Evolutionary conservation across 2,888 invertebrate genomes (phyloP).

Genomic region (Erebia ligea): DNA sequence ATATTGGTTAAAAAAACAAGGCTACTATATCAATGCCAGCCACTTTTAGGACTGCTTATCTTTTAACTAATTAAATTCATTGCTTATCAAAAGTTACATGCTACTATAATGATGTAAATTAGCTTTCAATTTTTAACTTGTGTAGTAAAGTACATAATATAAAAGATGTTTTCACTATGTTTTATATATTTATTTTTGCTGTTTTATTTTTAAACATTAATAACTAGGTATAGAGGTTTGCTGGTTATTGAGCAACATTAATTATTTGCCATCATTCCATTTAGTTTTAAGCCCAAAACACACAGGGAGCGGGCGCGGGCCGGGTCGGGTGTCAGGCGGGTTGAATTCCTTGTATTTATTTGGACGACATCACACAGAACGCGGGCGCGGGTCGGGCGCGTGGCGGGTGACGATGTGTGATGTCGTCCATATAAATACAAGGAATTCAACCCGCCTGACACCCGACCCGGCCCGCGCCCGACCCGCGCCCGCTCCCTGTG

Average conservation of each 20-base stretch:
- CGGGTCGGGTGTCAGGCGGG: too few species aligned
- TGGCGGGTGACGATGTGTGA: too few species aligned
- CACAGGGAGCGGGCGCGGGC: too few species aligned
- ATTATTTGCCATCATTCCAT: not conserved
- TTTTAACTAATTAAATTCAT: constrained; percentile 5
- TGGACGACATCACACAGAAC: too few species aligned
- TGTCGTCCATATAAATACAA: too few species aligned
- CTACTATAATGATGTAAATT: constrained; percentile 1
- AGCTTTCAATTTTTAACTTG: constrained; percentile 12
- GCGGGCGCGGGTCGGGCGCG: too few species aligned
- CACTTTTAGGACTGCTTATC: constrained; percentile 7
- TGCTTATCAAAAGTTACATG: constrained; percentile 14
- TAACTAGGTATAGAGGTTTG: not conserved
- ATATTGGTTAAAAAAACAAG: not conserved
- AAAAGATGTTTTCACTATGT: not conserved
- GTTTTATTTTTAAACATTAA: not conserved
- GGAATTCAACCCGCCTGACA: too few species aligned
- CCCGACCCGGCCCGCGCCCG: too few species aligned
- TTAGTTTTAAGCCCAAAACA: not conserved
- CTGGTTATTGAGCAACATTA: not conserved
- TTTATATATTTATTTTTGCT: not conserved
- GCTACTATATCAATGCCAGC: not conserved
- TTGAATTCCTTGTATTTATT: too few species aligned
- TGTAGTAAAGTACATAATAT: not conserved
- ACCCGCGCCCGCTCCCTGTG: too few species aligned